These are phyloP conservation scores for Falco biarmicus DNA, from an alignment of 2,797 vertebrate species.

Conservation along the genomic window DNA sequence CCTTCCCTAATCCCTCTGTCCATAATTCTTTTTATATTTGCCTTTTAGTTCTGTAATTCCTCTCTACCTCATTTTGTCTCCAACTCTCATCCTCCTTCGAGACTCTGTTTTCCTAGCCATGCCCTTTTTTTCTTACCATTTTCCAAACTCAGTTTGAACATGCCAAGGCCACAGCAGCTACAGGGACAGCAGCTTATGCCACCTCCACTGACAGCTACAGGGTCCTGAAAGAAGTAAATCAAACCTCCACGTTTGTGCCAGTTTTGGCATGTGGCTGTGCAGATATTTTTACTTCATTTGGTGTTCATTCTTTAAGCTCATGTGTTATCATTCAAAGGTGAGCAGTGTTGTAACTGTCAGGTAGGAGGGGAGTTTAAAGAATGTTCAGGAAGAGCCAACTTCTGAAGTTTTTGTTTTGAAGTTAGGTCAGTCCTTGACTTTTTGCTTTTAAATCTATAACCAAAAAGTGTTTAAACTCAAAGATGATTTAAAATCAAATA, in stretches of 20 bases:
- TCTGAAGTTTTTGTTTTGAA: neutral
- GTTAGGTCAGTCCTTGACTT: neutral
- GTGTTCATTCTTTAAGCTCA: neutral
- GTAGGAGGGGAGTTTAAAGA: neutral
- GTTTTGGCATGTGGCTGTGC: neutral
- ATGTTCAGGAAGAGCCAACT: neutral
- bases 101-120: neutral
- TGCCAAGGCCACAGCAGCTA: neutral
- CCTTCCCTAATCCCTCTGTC: neutral
- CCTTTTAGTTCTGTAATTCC: neutral
- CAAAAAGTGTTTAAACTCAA: neutral
- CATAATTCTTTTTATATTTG: neutral
- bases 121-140: neutral
- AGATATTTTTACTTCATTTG: neutral
- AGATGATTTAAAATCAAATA: neutral
- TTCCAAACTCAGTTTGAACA: neutral
- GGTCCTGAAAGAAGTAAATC: neutral
- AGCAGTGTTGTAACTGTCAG: neutral
- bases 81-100: neutral
- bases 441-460: neutral
- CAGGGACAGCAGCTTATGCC: neutral
- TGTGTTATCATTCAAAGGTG: neutral
- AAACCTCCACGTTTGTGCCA: neutral
- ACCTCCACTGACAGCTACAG: neutral
- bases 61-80: neutral